Evolutionary conservation across 2,797 vertebrate genomes (phyloP), one percentile per base, ranked within the genome.

Genomic region (Antrozous pallidus): DNA sequence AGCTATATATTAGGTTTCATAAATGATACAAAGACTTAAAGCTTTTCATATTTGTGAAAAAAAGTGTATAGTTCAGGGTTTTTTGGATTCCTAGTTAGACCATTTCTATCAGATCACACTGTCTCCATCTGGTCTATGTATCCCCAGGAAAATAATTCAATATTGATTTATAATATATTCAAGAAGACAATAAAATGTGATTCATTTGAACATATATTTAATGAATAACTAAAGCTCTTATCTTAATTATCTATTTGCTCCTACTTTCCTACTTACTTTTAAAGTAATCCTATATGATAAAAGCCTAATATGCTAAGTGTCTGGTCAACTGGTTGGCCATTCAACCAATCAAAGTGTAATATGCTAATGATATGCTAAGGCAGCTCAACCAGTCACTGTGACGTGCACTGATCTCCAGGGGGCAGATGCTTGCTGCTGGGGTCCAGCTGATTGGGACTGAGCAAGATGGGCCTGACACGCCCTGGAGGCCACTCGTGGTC

Each of bases 121-220:
- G 38, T 33, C 47, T 69, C 79, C 9, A 17, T 49, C 49, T 75
- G 36, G n/a, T 67, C 26, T 73, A 13, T 61, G 8, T 63, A 12
- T n/a, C 16, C n/a, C 80, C n/a, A 75, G 45, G 85, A 94, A 70
- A 65, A 75, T 17, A 38, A 22, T 74, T 86, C 80, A 75, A 6
- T 47, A 77, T 42, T 3, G 24, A 86, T 51, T 79, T 75, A 63
- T 18, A 77, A 78, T 38, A 18, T 42, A 63, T 71, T 65, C 77
- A 9, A 94, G 85, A 90, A 86, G 22, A 69, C 80, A 56, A n/a
- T 63, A 75, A 75, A 92, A 63, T 70, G 49, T 69, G 74, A 89
- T 18, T 85, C 42, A 54, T 54, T 84, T 85, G 26, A 80, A 67
- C 31, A 63, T 77, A 47, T 69, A 69, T 70, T 88, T 85, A 77